Evolutionary conservation across 2,113 vertebrate species (phyloP), one percentile per base, ranked within the genome.

Genomic region (Cyprinodon brontotheroides): DNA sequence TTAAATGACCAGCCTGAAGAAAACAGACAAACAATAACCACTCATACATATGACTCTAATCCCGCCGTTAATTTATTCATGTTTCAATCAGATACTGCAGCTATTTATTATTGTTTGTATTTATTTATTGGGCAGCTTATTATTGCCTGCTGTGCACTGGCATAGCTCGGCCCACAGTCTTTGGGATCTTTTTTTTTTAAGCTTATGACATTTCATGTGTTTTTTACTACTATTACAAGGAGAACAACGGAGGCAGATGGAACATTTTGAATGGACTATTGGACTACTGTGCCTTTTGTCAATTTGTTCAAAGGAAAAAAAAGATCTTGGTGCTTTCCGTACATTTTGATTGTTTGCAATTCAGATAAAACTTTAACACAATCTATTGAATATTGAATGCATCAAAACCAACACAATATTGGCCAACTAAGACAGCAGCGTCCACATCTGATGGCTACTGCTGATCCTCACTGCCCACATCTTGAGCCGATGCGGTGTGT

Each of bases 261-360:
- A 69, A 81, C 74, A 71, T 67, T 78, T 65, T 43, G 80, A 86
- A 86, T 87, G 82, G 87, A 91, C 70, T 87, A 73, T 87, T 91
- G 86, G 92, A 93, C 84, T 92, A 90, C 86, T 92, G 94, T 95
- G 94, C 94, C 94, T 94, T 93, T 92, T 91, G 91, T 87, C 89
- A 90, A 91, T 90, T 83, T 89, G 87, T 89, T 89, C 72, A 82
- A 29, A 2, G 29, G 29, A 29, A 29, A 29, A 65, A 87, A 76
- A 71, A 72, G 70, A 78, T 75, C 84, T 79, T 71, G 43, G 81
- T 88, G 84, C 87, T 91, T 70, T 83, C 66, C 71, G 79, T 80
- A 79, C 72, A 11, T 91, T 91, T 87, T 84, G 89, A 93, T 89
- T 89, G 87, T 92, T 88, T 79, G 83, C 76, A 61, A 82, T 77